Percentiles rank a stretch among this genome's conserved stretches.
Conservation (phyloP, 1,140 invertebrate species). For the Brevipalpus yothersi region DNA sequence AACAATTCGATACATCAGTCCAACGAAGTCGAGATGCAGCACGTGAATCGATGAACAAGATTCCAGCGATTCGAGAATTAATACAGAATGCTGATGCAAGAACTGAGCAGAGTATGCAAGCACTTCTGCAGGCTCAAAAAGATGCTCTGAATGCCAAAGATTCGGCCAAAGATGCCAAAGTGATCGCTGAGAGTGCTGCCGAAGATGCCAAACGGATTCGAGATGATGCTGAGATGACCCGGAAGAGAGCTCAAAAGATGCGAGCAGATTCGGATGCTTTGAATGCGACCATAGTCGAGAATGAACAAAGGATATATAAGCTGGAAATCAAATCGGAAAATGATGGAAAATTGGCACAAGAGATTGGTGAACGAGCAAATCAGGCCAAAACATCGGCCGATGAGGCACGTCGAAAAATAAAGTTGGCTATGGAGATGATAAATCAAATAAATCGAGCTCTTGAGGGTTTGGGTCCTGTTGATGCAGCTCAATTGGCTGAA, state of each 20-base stretch:
- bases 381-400: slow-evolving; percentile 55
- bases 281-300: slow-evolving; percentile 37
- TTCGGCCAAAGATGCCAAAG: slow-evolving; percentile 48
- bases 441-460: slow-evolving; percentile 52
- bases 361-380: slow-evolving; percentile 49
- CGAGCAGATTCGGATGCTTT: slow-evolving; percentile 49
- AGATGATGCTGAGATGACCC: slow-evolving; percentile 43
- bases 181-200: slow-evolving; percentile 39
- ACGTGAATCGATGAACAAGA: slow-evolving; percentile 33
- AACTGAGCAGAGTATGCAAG: slow-evolving; percentile 26
- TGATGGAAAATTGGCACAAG: slow-evolving; percentile 41
- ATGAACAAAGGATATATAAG: slow-evolving; percentile 37
- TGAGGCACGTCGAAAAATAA: slow-evolving; percentile 48
- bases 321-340: slow-evolving; percentile 43
- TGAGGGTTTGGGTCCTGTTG: slow-evolving; percentile 18
- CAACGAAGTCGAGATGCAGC: slow-evolving; percentile 45
- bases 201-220: slow-evolving; percentile 47
- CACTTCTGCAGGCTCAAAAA: slow-evolving; percentile 39
- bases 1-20: slow-evolving; percentile 68
- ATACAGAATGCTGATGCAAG: slow-evolving; percentile 36
- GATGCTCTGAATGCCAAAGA: slow-evolving; percentile 47
- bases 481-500: slow-evolving; percentile 36
- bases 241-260: slow-evolving; percentile 40
- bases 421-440: slow-evolving; percentile 45
- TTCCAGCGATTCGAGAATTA: slow-evolving; percentile 31